Base-by-base conservation (phyloP, 1,140 invertebrate genomes). In the Drosophila parvula region DNA sequence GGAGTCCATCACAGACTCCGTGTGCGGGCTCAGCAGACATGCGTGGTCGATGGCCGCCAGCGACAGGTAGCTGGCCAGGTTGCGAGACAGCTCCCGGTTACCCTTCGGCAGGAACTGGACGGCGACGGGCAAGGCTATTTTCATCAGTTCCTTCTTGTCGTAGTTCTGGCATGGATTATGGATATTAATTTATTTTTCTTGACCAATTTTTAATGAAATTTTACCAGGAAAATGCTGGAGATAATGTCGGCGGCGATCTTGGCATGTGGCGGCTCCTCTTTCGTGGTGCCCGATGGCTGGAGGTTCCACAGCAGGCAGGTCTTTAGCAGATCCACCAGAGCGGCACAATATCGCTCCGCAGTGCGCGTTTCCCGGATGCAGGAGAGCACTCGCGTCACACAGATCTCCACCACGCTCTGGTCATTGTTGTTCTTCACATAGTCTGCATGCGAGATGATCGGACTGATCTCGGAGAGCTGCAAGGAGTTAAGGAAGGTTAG, bases 221-320 rank as follows among this genome's bases (percentile, higher is more conserved):
- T 94, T 93, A 98, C 97, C 93, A 98, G 93, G 93, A 99, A 98
- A 91, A 99, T 96, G 93, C 97, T 98, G 55, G 97, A 97, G 80
- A 98, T 96, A 53, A 98, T 95, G 93, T 98, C 98, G 48, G 96
- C 97, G 8, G 97, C 97, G 84, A 99, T 98, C 94, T 98, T 98
- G 18, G 97, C 97, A 94, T 98, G 97, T 7, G 98, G 97, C 11
- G 97, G 97, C 93, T 98, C 97, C 88, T 97, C 96, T 93, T 97
- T 96, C 47, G 94, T 93, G 45, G 93, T 92, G n/a, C 95, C 94
- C 7, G 93, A 86, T 2, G 97, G 96, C 92, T 96, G 96, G 63
- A 98, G 94, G 92, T 97, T 97, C 93, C 98, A 96, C 89, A 96
- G 95, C 38, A 98, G 93, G 91, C 97, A 98, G 16, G 96, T 96